Evolutionary conservation across 2,888 invertebrate species (phyloP), one percentile per base, ranked within the genome.

Genomic region (Eumacrocentrus americanus): DNA sequence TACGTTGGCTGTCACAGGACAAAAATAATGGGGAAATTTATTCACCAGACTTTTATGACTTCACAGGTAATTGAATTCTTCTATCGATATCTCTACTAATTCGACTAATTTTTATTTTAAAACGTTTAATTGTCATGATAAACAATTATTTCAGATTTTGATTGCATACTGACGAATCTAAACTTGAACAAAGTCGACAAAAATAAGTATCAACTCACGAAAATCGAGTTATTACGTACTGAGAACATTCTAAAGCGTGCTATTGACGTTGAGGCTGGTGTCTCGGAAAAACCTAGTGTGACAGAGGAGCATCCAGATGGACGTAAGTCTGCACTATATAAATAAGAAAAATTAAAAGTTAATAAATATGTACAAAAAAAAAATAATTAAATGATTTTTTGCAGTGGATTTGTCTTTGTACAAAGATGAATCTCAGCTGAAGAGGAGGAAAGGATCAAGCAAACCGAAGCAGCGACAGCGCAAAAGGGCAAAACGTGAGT

Each of bases 11-110:
- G 53, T 91, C 92, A 0, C 91, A 92, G 77, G 89, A 90, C 69
- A 88, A 88, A 81, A 83, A 84, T 22, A 82, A 85, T 7, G 88
- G 88, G 1, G 89, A 89, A 80, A 87, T 91, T 1, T 95, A 93
- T 82, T 90, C 90, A 62, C 92, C 94, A 0, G 95, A 95, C 82
- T 95, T 94, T 82, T 92, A 94, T 79, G 95, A 95, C 78, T 84
- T 86, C 65, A 95, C 92, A 73, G 93, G 92, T 89, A 80, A 69
- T 37, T 54, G 62, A 44, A 55, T 40, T 12, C 44, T 37, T 23
- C 5, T 29, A 29, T 38, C 20, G 7, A 20, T 12, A 23, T 22
- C 72, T 71, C 67, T n/a, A n/a, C n/a, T n/a, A n/a, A n/a, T n/a
- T n/a, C n/a, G n/a, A n/a, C n/a, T n/a, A n/a, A n/a, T n/a, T n/a